Base-by-base conservation (phyloP, 2,888 invertebrate species). In the Agonum fuliginosum region DNA sequence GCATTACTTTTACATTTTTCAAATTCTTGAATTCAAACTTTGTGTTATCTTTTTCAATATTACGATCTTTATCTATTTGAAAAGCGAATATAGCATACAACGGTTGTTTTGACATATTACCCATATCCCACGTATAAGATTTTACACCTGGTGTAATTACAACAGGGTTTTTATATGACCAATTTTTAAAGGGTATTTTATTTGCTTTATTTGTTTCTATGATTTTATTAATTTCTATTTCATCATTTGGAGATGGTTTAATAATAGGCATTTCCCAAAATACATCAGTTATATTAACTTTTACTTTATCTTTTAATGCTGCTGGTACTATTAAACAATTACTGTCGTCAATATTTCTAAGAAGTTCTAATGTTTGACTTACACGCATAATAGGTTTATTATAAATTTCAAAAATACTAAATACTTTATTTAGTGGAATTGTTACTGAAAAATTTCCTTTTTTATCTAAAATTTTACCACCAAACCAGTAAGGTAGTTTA, bases 301-400 rank as follows among this genome's bases (percentile, higher is more conserved):
- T 46, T 17, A 46, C 3, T 46, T 46, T 46, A 6, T 46, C 46
- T 46, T 6, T 17, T 46, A 8, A 17, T 6, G 46, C 4, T 46
- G 5, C 14, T 46, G 46, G 3, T 6, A 46, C 8, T 46, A 46
- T 46, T 46, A 46, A 46, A 46, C 46, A 46, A 46, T 46, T 46
- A 6, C 5, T 8, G 46, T 46, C 46, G 8, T 8, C 8, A 46
- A 8, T 17, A 12, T 46, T 46, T 46, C 46, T 46, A 3, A 46
- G 1, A 17, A 46, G 8, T 12, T 46, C 46, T 6, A 46, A 3
- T 46, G 46, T 6, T 17, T 46, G 46, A 17, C 5, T 17, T 17
- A 46, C 46, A 6, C 17, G 3, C 12, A 46, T 6, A 6, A 46
- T 46, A 46, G 46, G 46, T 46, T 46, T 46, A 17, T 46, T 46